Evolutionary conservation across 2,113 vertebrate species (phyloP), one percentile per base, ranked within the genome.

Genomic region (Procapra przewalskii): DNA sequence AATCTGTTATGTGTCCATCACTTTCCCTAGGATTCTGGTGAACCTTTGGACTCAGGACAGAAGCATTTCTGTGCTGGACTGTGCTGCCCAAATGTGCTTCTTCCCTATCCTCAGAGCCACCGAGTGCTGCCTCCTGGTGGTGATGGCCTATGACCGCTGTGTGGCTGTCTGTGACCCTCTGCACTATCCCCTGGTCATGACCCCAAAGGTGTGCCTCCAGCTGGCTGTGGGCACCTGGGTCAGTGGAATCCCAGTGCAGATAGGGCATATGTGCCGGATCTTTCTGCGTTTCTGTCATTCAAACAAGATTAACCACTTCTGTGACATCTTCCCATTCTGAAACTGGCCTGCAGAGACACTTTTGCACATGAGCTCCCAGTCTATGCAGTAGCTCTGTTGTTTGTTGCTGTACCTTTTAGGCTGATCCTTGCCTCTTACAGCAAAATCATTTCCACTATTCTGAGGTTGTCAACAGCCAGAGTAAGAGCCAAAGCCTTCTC

Each of bases 181-280:
- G 16, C 88, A 85, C 48, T 97, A 97, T 19, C 33, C 50, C 27
- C 2, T 93, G 8, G 25, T 94, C 33, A 94, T 97, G 96, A 84
- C 62, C 14, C 57, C 67, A 17, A 84, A 33, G 29, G 4, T 13
- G 1, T 84, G 82, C 12, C 5, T n/a, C 31, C 80, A 50, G 19
- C 1, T 90, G 75, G 94, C 80, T 16, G 40, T 5, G 10, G 75
- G 27, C 10, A 57, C 81, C 15, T 96, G 94, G 96, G 3, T 97
- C 0, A 33, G 50, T 2, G 92, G 89, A 17, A 54, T 92, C 3
- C 92, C 92, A n/a, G 52, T 95, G 8, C 40, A 92, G 45, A 55
- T 82, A 55, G 59, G 80, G 4, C 95, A 97, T 25, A 96, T 81
- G 1, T 86, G 57, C 12, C 52, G 55, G 33, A 80, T 92, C 23